These are phyloP conservation scores for Diachasmimorpha longicaudata DNA, from an alignment of 1,140 invertebrate species.

Conservation along the genomic window DNA sequence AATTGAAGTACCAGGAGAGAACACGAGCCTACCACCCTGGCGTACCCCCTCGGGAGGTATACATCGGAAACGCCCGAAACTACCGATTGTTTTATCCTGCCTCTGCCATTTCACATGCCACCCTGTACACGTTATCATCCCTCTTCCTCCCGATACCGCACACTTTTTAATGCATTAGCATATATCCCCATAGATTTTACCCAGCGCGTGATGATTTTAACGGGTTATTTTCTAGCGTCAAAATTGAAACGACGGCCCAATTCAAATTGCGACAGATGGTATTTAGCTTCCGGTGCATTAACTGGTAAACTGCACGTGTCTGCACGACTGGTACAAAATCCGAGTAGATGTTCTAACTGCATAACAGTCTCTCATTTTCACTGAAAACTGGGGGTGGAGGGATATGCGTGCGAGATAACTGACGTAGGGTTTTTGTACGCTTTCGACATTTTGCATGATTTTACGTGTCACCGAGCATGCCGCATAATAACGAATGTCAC, in stretches of 20 bases:
- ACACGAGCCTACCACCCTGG: background rate
- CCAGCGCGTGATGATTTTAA: slow-evolving; percentile 29
- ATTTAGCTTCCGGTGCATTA: slow-evolving; percentile 53
- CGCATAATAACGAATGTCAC: slow-evolving; percentile 46
- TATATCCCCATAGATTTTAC: slow-evolving; percentile 34
- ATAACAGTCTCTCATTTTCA: slow-evolving; percentile 10
- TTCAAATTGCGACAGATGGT: slow-evolving; percentile 52
- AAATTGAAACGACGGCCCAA: slow-evolving; percentile 28
- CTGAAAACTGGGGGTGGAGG: slow-evolving; percentile 33
- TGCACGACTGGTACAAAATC: background rate
- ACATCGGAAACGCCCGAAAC: slow-evolving; percentile 7
- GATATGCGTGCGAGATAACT: slow-evolving; percentile 33
- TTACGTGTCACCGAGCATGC: slow-evolving; percentile 49
- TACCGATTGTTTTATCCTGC: slow-evolving; percentile 25
- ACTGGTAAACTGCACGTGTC: slow-evolving; percentile 27
- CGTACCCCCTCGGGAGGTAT: background rate
- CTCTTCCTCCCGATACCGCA: background rate
- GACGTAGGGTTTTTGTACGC: slow-evolving; percentile 38
- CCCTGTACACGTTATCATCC: background rate
- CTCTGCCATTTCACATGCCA: slow-evolving; percentile 19
- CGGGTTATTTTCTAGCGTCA: slow-evolving; percentile 31
- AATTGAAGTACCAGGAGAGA: slow-evolving; percentile 15
- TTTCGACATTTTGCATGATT: slow-evolving; percentile 51
- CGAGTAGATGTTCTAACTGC: background rate
- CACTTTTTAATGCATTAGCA: slow-evolving; percentile 28